Percentiles rank a stretch among this genome's conserved stretches.
These are phyloP conservation scores for Hipparchia sbordonii DNA, from an alignment of 2,888 invertebrate species.

Conservation along the genomic window DNA sequence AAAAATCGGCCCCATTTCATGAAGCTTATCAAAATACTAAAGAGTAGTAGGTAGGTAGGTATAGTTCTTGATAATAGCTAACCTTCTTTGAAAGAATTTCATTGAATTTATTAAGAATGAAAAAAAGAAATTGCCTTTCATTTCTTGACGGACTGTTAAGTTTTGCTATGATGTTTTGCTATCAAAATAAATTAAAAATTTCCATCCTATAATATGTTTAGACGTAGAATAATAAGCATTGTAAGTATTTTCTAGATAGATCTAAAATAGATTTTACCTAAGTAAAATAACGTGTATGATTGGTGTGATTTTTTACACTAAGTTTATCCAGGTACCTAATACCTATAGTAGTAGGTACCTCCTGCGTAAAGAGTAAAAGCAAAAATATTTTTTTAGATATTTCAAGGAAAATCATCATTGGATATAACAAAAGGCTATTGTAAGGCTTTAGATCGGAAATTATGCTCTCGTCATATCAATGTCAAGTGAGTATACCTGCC, in stretches of 20 bases:
- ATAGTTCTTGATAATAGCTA: background rate
- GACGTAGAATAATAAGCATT: constrained; percentile 49
- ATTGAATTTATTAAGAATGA: constrained; percentile 14
- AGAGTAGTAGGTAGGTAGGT: too few relatives aligned
- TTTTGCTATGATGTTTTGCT: constrained; percentile 36
- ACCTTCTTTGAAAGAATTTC: constrained; percentile 17
- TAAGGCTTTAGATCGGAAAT: constrained; percentile 23
- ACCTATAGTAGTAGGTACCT: background rate
- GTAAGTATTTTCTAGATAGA: constrained; percentile 49
- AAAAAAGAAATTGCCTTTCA: constrained; percentile 49
- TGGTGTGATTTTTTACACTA: too few relatives aligned
- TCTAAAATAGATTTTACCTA: background rate
- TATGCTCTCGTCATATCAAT: constrained; percentile 17
- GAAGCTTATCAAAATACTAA: too few relatives aligned
- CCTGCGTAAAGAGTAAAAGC: background rate
- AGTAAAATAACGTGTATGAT: background rate
- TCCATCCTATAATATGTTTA: constrained; percentile 53
- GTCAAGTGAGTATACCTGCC: constrained; percentile 16
- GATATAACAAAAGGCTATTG: constrained; percentile 30
- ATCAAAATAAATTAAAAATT: constrained; percentile 35
- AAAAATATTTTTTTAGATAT: constrained; percentile 46
- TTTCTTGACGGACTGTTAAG: constrained; percentile 38
- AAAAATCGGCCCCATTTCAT: too few relatives aligned
- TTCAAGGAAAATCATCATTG: constrained; percentile 46
- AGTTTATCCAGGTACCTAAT: too few relatives aligned